Conservation (phyloP, 2,797 vertebrate genomes). For the Phaenicophaeus curvirostris region DNA sequence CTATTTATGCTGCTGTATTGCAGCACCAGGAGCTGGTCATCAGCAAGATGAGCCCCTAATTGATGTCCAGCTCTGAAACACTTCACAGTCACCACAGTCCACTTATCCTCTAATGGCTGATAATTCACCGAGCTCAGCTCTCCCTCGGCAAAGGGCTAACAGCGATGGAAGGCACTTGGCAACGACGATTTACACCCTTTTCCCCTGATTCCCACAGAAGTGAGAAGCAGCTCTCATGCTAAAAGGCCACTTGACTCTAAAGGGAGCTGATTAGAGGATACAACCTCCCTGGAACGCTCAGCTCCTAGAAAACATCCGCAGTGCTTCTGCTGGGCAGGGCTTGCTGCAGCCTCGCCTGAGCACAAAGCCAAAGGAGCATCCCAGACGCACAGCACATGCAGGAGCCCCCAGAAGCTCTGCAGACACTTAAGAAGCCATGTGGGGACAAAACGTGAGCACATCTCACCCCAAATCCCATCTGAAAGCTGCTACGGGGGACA, state of each 20-base stretch:
- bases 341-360: not conserved
- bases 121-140: not conserved
- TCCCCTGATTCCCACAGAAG: fast-evolving
- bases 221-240: not conserved
- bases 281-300: not conserved
- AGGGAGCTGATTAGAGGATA: not conserved
- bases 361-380: not conserved
- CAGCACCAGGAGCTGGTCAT: not conserved
- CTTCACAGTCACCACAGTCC: not conserved
- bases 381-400: fast-evolving
- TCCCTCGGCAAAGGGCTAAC: not conserved
- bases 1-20: fast-evolving
- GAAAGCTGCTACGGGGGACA: not conserved
- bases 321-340: not conserved
- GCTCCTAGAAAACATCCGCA: not conserved
- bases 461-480: not conserved
- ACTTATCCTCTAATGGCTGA: not conserved
- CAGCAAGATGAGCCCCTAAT: not conserved
- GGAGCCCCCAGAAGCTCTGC: not conserved
- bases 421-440: fast-evolving
- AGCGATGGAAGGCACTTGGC: not conserved
- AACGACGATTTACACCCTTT: not conserved
- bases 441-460: fast-evolving
- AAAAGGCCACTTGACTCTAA: not conserved
- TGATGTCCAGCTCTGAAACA: not conserved